Percentiles rank a stretch among this genome's conserved stretches.
These are phyloP conservation scores for Austrofundulus limnaeus DNA, from an alignment of 2,113 vertebrate species.

Conservation along the genomic window DNA sequence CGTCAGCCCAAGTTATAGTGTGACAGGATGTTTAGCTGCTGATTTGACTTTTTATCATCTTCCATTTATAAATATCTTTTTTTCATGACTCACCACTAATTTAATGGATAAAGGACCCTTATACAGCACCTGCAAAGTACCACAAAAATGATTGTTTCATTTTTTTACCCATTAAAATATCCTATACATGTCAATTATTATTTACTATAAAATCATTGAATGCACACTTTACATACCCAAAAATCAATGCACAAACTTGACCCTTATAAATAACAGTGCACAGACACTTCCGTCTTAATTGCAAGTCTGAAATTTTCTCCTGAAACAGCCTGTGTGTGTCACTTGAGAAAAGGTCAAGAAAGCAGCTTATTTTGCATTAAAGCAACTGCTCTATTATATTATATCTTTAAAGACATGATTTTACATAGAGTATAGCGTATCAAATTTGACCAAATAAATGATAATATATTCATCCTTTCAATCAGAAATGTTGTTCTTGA, in stretches of 20 bases:
- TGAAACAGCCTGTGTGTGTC: slow-evolving; percentile 21
- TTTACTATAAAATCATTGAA: slow-evolving; percentile 3
- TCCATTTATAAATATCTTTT: too few species aligned
- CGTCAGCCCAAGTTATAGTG: too few species aligned
- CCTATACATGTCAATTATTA: background rate
- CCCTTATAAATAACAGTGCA: slow-evolving; percentile 13
- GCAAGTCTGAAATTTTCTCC: background rate
- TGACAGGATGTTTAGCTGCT: too few species aligned
- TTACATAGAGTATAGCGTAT: background rate
- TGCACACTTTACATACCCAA: background rate
- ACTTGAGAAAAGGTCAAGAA: slow-evolving; percentile 34
- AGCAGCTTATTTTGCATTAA: slow-evolving; percentile 7
- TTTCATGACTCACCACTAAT: slow-evolving; percentile 29
- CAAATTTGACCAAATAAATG: slow-evolving; percentile 11
- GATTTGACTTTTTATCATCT: slow-evolving; percentile 28
- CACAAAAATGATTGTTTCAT: slow-evolving; percentile 5
- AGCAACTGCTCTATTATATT: slow-evolving; percentile 23
- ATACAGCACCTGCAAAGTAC: slow-evolving; percentile 11
- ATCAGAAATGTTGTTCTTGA: slow-evolving; percentile 4
- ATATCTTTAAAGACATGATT: background rate
- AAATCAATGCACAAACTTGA: slow-evolving; percentile 13
- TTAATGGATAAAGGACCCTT: slow-evolving; percentile 29
- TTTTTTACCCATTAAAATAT: slow-evolving; percentile 1
- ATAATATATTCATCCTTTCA: slow-evolving; percentile 6
- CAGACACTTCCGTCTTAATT: slow-evolving; percentile 8